Conservation (phyloP, 2,113 vertebrate genomes). For the Columba janthina region DNA sequence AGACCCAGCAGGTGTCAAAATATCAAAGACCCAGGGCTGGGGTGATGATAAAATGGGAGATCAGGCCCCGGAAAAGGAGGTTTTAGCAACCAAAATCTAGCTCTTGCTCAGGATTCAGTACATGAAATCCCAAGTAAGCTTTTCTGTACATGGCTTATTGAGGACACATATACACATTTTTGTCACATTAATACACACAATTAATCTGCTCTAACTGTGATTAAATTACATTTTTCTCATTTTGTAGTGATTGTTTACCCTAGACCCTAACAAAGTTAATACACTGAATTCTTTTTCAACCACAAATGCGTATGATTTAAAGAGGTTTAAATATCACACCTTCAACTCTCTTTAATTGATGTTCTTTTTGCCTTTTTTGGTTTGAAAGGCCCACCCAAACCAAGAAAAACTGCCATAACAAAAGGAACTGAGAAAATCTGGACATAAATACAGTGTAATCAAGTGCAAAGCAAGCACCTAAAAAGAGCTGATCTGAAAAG, state of each 20-base stretch:
- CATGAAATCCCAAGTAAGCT: not conserved
- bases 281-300: not conserved
- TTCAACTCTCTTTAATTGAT: not conserved
- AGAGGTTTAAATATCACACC: not conserved
- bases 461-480: not conserved
- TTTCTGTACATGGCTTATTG: not conserved
- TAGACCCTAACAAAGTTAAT: not conserved
- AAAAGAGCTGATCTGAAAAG: not conserved
- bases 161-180: not conserved
- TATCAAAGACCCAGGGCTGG: not conserved
- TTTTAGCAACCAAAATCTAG: not conserved
- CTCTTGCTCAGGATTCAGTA: not conserved
- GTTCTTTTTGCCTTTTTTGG: not conserved
- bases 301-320: not conserved
- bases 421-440: not conserved
- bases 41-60: not conserved
- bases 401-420: not conserved
- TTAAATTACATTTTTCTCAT: not conserved
- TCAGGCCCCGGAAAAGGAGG: not conserved
- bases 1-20: slow-evolving; percentile 63
- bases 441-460: not conserved
- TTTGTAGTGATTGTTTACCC: not conserved
- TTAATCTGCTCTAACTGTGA: not conserved
- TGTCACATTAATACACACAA: not conserved
- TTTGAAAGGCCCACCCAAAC: not conserved